Percentiles rank a stretch among this genome's conserved stretches.
Conservation (phyloP, 2,113 vertebrate genomes). For the Ictalurus punctatus region DNA sequence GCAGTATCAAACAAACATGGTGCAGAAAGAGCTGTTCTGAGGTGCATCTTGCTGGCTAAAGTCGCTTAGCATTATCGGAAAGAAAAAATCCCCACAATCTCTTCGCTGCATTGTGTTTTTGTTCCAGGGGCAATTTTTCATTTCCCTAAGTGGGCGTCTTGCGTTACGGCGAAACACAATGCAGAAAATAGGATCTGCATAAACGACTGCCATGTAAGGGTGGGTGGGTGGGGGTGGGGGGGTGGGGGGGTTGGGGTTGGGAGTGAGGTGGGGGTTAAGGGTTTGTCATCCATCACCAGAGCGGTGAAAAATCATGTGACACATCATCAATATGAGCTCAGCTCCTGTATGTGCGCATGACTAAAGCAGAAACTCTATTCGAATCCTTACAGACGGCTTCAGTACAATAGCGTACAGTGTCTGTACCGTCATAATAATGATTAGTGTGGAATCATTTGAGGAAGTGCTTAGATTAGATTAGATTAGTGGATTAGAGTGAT, state of each 20-base stretch:
- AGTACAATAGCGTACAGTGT: not conserved
- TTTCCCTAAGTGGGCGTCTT: slow-evolving; percentile 48
- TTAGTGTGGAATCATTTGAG: not conserved
- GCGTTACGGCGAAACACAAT: slow-evolving; percentile 43
- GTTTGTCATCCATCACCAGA: slow-evolving; percentile 59
- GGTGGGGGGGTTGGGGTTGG: not conserved
- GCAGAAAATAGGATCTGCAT: slow-evolving; percentile 50
- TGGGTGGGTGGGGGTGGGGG: too few relatives aligned
- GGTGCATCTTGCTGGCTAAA: slow-evolving; percentile 5
- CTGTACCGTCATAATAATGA: not conserved
- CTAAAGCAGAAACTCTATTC: not conserved
- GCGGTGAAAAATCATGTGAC: slow-evolving; percentile 60
- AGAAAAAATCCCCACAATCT: not conserved
- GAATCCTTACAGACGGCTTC: not conserved
- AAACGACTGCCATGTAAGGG: slow-evolving; percentile 43
- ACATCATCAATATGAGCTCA: slow-evolving; percentile 37
- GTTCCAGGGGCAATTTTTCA: slow-evolving; percentile 54
- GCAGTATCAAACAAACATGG: slow-evolving; percentile 60
- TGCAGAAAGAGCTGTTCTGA: slow-evolving; percentile 52
- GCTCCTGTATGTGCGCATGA: slow-evolving; percentile 41
- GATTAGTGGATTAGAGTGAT: not conserved
- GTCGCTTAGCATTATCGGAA: not conserved
- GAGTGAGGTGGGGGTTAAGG: not conserved
- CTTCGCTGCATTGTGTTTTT: not conserved
- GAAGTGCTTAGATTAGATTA: not conserved